Conservation (phyloP, 2,888 invertebrate genomes). For the Tuberolachnus salignus region DNA sequence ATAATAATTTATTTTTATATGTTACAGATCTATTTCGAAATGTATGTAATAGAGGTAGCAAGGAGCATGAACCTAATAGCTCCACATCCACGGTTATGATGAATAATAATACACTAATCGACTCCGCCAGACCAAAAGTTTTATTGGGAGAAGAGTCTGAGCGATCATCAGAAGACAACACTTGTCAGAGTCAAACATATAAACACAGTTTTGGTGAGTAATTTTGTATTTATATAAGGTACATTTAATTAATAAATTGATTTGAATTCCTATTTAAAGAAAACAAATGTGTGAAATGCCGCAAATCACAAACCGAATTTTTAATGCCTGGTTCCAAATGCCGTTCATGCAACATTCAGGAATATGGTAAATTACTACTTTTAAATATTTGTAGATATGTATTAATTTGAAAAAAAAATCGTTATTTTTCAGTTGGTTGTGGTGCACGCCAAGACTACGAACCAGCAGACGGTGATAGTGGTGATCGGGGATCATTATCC, state of each 20-base stretch:
- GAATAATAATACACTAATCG: constrained; percentile 47
- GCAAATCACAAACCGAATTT: constrained; percentile 40
- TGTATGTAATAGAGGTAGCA: constrained; percentile 43
- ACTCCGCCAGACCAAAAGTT: constrained; percentile 53
- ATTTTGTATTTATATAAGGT: neutral
- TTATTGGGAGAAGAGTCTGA: constrained; percentile 54
- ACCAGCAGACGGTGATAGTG: constrained; percentile 51
- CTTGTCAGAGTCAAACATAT: constrained; percentile 34
- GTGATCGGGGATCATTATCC: constrained; percentile 63
- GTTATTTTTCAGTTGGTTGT: constrained; percentile 59
- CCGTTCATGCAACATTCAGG: constrained; percentile 35
- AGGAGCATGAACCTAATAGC: constrained; percentile 50
- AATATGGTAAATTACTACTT: constrained; percentile 26
- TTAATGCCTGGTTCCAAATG: constrained; percentile 40
- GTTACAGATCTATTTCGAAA: constrained; percentile 50
- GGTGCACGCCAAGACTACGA: constrained; percentile 49
- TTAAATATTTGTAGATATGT: constrained; percentile 1
- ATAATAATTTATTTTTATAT: constrained; percentile 2
- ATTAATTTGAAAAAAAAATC: constrained; percentile 13
- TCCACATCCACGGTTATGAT: constrained; percentile 48
- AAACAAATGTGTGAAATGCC: constrained; percentile 42
- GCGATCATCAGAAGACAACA: constrained; percentile 41
- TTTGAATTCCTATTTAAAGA: constrained; percentile 20
- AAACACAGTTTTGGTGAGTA: constrained; percentile 31
- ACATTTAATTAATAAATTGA: neutral